Evolutionary conservation across 1,140 invertebrate species (phyloP).

Genomic region (Drosophila obscura): DNA sequence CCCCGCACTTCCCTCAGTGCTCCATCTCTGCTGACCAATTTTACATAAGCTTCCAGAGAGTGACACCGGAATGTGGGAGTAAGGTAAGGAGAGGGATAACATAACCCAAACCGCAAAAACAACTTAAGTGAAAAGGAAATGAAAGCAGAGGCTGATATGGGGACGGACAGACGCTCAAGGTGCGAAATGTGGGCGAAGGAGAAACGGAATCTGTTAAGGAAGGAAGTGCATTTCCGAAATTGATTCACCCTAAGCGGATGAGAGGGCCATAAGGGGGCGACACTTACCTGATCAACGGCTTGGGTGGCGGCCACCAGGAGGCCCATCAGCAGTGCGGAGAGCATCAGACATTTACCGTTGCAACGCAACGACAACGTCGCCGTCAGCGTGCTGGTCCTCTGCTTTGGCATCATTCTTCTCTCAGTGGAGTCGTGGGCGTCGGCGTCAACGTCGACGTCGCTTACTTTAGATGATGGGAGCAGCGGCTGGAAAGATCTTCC

Average conservation of each 20-base stretch:
- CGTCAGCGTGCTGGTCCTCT: constrained; percentile 55
- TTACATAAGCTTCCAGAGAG: constrained; percentile 46
- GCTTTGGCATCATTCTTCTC: constrained; percentile 68
- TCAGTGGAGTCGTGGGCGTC: constrained; percentile 10
- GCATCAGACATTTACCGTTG: constrained; percentile 57
- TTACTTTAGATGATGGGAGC: constrained; percentile 13
- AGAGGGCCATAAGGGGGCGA: neutral
- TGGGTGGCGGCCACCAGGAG: constrained; percentile 66
- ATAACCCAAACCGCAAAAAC: constrained; percentile 60
- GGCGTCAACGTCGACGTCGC: constrained; percentile 24
- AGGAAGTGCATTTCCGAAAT: neutral
- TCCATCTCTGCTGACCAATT: constrained; percentile 23
- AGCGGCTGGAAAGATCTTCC: constrained; percentile 32
- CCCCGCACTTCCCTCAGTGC: constrained; percentile 12
- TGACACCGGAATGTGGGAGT: neutral
- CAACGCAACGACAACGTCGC: constrained; percentile 12
- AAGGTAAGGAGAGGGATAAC: constrained; percentile 7
- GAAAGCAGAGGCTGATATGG: no score
- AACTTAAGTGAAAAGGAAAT: constrained; percentile 28
- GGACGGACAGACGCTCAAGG: constrained; percentile 25
- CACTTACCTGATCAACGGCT: constrained; percentile 71
- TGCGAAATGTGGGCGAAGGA: constrained; percentile 49
- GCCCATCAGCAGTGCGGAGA: constrained; percentile 51
- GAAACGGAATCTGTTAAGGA: constrained; percentile 8
- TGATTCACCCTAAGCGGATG: neutral